Base-by-base conservation (phyloP, 2,888 invertebrate species). In the Formica aserva region DNA sequence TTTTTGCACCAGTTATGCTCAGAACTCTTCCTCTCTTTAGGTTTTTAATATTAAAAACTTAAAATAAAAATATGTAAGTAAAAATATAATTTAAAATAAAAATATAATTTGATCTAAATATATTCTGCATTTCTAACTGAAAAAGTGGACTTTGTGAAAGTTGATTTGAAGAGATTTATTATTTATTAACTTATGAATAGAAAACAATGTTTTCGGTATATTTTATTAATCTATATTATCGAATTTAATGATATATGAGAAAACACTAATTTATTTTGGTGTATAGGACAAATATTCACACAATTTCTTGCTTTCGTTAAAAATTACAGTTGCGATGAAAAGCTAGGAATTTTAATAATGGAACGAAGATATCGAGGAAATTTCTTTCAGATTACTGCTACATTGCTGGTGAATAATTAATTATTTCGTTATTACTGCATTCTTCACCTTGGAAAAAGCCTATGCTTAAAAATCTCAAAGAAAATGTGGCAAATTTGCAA, bases 11-110 rank as follows among this genome's bases (percentile, higher is more conserved):
- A 32, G 32, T 32, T 11, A 67, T 3, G 1, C 1, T 1, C 18
- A 45, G 13, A 45, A 18, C 15, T 66, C 45, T 26, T 18, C 2
- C 38, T 9, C 9, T 26, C 18, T n/a, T 71, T 15, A 32, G 8
- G 3, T n/a, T 41, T 32, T 57, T 35, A 35, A 35, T 35, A 22
- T 32, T 13, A 52, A n/a, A 26, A 26, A 26, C 1, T 26, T 26
- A 26, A 26, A 26, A 26, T 26, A 26, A 26, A 26, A 26, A 1
- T 26, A 1, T 26, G 0, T 52, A 32, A 52, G 35, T 71, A 52
- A 71, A 71, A n/a, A 15, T 55, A 48, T 18, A 35, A 52, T 22
- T n/a, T 8, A 22, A 32, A 52, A 22, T 71, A 52, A 71, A 71
- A n/a, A 15, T 55, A 48, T 18, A 35, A 52, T 22, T n/a, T 8